Evolutionary conservation across 35 echinoderm and acorn worm species (phyloP), one percentile per base, ranked within the genome.

Genomic region (Amphiura filiformis): DNA sequence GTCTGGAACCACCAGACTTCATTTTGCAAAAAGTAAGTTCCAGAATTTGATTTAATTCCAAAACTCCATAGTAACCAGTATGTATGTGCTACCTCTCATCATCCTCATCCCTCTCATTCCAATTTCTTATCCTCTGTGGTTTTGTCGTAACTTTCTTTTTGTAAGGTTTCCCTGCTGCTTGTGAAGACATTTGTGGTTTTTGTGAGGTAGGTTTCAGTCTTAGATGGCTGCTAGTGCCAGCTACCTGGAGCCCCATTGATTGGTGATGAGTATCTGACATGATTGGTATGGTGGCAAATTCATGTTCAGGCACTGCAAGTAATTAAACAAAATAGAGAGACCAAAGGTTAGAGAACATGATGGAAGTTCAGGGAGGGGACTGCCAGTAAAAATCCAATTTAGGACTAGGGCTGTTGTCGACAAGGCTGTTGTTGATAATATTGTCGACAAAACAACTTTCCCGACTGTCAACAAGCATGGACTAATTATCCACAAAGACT

Each of bases 121-220:
- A 90, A 33, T 90, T 90, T 56, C 88, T 83, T 26, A 90, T 39
- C 35, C 39, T 90, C 38, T 79, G 81, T 39, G 14, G 22, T n/a
- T 39, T 31, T 83, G 65, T 90, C 56, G 81, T 37, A 35, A 80
- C 49, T 18, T 70, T 65, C 65, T 84, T 84, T 5, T 36, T 33
- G 31, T 84, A 64, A 35, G 40, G 23, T 37, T 31, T 70, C 12
- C 88, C 88, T 18, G 65, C 81, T 20, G 38, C 88, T 39, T 42
- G 82, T 13, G 80, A 20, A 0, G 86, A 88, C 28, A 81, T 34
- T 31, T 84, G 37, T 26, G 56, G 81, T 84, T 77, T 83, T 1
- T 32, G 49, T 52, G 39, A 39, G 40, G 49, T 57, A 14, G 38
- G 39, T 78, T 64, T 90, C 31, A 40, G n/a, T 31, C 52, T 37